Conservation (phyloP, 2,888 invertebrate species). For the Diaphora mendica region DNA sequence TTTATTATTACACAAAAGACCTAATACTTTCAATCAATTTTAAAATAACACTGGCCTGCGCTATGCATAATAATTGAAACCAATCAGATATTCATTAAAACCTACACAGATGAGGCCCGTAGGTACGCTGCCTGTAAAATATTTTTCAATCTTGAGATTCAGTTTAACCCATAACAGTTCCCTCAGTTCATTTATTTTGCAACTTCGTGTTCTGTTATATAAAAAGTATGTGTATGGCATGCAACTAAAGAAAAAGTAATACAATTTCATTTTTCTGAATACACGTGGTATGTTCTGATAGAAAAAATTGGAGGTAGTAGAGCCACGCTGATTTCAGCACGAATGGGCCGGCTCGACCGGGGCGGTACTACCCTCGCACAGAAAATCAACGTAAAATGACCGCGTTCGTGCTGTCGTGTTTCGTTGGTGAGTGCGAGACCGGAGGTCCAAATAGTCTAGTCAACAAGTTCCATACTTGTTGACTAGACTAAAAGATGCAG, state of each 20-base stretch:
- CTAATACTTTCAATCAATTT: not conserved
- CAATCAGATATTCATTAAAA: constrained; percentile 15
- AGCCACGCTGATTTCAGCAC: no score
- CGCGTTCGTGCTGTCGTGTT: no score
- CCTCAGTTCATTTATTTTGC: constrained; percentile 11
- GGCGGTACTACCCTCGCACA: no score
- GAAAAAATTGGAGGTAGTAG: no score
- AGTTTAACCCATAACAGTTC: not conserved
- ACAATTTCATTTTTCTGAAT: not conserved
- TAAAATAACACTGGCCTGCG: not conserved
- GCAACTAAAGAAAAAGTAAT: not conserved
- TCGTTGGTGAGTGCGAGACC: no score
- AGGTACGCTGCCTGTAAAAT: not conserved
- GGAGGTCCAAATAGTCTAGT: no score
- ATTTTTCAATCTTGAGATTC: constrained; percentile 9
- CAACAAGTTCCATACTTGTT: no score
- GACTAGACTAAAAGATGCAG: no score
- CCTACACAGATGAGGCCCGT: not conserved
- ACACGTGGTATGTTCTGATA: not conserved
- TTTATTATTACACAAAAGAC: not conserved
- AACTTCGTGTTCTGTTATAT: constrained; percentile 24
- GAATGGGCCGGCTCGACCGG: no score
- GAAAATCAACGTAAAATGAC: no score
- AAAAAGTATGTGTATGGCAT: constrained; percentile 28
- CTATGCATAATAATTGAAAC: not conserved